Percentiles rank a stretch among this genome's conserved stretches.
These are phyloP conservation scores for Cettia cetti DNA, from an alignment of 2,113 vertebrate genomes.

Conservation along the genomic window DNA sequence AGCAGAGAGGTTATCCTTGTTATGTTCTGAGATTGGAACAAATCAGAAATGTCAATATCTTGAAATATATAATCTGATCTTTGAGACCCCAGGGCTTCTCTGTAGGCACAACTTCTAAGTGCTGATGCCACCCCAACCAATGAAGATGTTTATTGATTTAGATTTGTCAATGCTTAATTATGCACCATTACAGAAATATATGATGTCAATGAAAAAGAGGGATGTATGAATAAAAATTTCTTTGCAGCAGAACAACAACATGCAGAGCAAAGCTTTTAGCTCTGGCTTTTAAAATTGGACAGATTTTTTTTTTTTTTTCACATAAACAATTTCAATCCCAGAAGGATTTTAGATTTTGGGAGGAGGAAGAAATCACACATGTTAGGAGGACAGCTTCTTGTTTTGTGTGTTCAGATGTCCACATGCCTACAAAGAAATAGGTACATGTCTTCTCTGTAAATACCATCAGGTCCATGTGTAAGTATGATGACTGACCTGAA, in stretches of 20 bases:
- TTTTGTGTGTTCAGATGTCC: neutral
- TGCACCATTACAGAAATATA: conserved; percentile 42
- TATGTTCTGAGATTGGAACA: neutral
- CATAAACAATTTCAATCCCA: neutral
- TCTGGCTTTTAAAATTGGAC: conserved; percentile 5
- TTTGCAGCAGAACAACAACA: conserved; percentile 33
- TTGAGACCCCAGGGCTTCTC: neutral
- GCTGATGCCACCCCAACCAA: neutral
- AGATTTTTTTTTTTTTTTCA: neutral
- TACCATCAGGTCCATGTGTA: neutral
- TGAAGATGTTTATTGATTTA: conserved; percentile 48
- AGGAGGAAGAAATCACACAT: neutral
- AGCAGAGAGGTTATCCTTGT: neutral
- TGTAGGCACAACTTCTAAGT: neutral
- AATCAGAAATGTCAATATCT: conserved; percentile 1
- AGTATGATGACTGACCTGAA: neutral
- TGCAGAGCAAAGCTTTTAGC: conserved; percentile 50
- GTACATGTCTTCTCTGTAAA: neutral
- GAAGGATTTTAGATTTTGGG: neutral
- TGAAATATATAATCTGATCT: neutral
- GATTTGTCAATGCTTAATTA: conserved; percentile 66
- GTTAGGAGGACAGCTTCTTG: neutral
- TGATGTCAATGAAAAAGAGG: conserved; percentile 30
- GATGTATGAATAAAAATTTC: conserved; percentile 45
- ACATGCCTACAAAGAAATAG: neutral